These are phyloP conservation scores for Actinia equina DNA, from an alignment of 64 coral and sea anemone species.

Conservation along the genomic window DNA sequence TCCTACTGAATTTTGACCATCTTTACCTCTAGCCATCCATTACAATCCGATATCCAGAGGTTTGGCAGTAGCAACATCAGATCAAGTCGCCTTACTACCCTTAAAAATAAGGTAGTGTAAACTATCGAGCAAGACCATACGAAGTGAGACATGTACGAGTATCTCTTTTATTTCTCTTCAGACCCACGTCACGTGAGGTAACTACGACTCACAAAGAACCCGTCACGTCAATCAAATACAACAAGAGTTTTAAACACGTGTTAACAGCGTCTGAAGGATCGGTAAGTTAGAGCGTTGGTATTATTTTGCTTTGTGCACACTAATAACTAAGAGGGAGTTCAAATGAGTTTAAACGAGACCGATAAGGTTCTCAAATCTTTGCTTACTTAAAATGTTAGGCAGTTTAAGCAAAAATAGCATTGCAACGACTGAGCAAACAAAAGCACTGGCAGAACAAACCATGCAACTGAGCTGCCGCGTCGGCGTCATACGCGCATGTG, in stretches of 20 bases:
- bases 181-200: constrained; percentile 60
- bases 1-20: background rate
- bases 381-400: too few relatives aligned
- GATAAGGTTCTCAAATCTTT: too few relatives aligned
- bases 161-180: constrained; percentile 21
- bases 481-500: too few relatives aligned
- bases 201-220: constrained; percentile 94
- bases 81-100: constrained; percentile 85
- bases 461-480: too few relatives aligned
- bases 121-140: background rate
- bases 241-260: constrained; percentile 92
- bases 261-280: constrained; percentile 96
- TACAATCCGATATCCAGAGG: constrained; percentile 83
- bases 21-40: constrained; percentile 64
- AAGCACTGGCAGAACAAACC: too few relatives aligned
- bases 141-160: too few relatives aligned
- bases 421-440: too few relatives aligned
- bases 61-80: constrained; percentile 93
- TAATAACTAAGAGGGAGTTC: too few relatives aligned
- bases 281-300: constrained; percentile 28
- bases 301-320: too few relatives aligned
- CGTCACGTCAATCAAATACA: constrained; percentile 80
- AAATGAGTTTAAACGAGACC: too few relatives aligned
- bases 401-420: too few relatives aligned
- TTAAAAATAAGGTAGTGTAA: constrained; percentile 77